phyloP scores from a whole-genome alignment of 2,797 vertebrate species.

The Hypotaenidia okinawae region DNA sequence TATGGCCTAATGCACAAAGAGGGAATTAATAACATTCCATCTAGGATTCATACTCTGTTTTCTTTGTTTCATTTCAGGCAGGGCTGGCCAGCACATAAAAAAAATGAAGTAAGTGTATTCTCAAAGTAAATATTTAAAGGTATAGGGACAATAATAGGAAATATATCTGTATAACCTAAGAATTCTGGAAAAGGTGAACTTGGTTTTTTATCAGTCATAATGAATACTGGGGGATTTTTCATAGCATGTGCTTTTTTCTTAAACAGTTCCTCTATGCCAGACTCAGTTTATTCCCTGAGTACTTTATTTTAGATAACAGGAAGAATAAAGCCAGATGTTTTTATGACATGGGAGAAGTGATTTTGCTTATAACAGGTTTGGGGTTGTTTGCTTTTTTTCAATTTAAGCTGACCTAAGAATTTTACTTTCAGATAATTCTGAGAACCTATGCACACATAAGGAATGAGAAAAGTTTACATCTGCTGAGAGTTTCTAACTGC shows the following conservation, averaged over 20 bases:
- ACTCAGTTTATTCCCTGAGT: not conserved
- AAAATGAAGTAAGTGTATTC: constrained; percentile 76
- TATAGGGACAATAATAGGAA: not conserved
- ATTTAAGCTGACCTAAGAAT: not conserved
- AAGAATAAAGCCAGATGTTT: not conserved
- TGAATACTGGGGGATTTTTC: not conserved
- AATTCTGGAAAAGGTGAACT: not conserved
- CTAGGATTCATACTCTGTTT: not conserved
- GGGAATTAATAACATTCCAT: not conserved
- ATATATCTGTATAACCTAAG: not conserved
- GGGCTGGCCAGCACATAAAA: constrained; percentile 70
- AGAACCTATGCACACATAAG: not conserved
- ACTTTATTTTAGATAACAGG: not conserved
- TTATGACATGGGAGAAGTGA: not conserved
- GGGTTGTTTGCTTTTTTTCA: not conserved
- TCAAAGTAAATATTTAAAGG: not conserved
- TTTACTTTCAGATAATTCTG: not conserved
- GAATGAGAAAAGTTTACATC: not conserved
- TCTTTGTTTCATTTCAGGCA: constrained; percentile 65
- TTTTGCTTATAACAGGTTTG: not conserved
- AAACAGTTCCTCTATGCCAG: not conserved
- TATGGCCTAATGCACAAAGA: not conserved
- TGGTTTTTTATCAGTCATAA: not conserved
- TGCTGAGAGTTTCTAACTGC: not conserved
- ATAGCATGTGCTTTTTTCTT: not conserved